Base-by-base conservation (phyloP, 2,888 invertebrate genomes). In the Trisateles emortualis region DNA sequence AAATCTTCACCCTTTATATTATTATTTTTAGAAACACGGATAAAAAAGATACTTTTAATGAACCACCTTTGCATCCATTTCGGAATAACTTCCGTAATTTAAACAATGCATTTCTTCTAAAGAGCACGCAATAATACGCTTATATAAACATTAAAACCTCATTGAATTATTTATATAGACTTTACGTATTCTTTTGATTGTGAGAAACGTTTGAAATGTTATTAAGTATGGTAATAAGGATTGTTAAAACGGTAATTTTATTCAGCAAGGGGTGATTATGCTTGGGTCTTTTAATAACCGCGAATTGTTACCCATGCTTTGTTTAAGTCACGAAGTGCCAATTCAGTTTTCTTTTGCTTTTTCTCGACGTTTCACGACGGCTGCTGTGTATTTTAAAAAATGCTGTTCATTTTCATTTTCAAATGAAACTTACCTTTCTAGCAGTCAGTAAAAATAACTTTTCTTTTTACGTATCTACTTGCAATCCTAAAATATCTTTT, bases 241-340 rank as follows among this genome's bases (percentile, higher is more conserved):
- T 71, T 66, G 71, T 66, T 54, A 67, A 59, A 78, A 75, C 74
- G 73, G 69, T 78, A 78, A 79, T 78, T 78, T 78, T 72, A 79
- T 77, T 78, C 72, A 68, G 68, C 65, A 69, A 70, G 64, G 64
- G 70, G 69, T 72, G 74, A 73, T 72, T 74, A 68, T 55, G 51
- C 26, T 39, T 19, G 46, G 59, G 54, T 43, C 46, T 42, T 70
- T 70, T 62, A 66, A 70, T 70, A 70, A 63, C 64, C 71, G 45
- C 64, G 64, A 63, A 67, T 67, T 67, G 59, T 70, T 63, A 58
- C 60, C 47, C 57, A 46, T 40, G 53, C 53, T 59, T 63, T 70
- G 69, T 69, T 69, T 61, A 56, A 65, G 52, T 52, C 61, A 56
- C 53, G 55, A 56, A 69, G 39, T 58, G 42, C 47, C 69, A 52